Percentiles rank a stretch among this genome's conserved stretches.
These are phyloP conservation scores for Amphipoea oculea DNA, from an alignment of 2,888 invertebrate species.

Conservation along the genomic window DNA sequence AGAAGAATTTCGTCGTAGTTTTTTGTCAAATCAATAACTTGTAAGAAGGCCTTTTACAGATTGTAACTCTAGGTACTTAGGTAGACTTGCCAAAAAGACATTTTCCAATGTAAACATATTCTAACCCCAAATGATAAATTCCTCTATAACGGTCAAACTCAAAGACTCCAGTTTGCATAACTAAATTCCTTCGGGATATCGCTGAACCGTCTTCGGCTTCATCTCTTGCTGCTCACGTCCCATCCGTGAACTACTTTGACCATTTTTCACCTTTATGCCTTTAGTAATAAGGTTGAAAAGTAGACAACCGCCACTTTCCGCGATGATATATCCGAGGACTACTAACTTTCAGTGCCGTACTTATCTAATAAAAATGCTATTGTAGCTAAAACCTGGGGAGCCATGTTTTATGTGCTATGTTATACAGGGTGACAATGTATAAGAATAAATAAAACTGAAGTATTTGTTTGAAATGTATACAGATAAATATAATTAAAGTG, in stretches of 20 bases:
- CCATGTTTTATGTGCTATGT: slow-evolving; percentile 21
- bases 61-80: not conserved
- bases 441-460: too few relatives aligned
- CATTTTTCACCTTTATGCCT: slow-evolving; percentile 10
- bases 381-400: slow-evolving; percentile 27
- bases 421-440: not conserved
- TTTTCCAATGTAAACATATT: not conserved
- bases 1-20: not conserved
- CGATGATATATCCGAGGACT: not conserved
- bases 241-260: slow-evolving; percentile 2
- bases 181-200: slow-evolving; percentile 40
- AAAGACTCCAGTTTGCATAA: slow-evolving; percentile 44
- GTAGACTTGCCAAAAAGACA: not conserved
- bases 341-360: slow-evolving; percentile 41
- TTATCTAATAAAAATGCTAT: slow-evolving; percentile 57
- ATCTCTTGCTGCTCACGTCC: slow-evolving; percentile 39
- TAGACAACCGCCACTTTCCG: not conserved
- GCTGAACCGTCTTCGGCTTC: slow-evolving; percentile 20
- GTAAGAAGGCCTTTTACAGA: not conserved
- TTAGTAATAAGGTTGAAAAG: slow-evolving; percentile 9
- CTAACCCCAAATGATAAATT: slow-evolving; percentile 16
- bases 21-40: not conserved
- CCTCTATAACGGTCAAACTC: slow-evolving; percentile 25
- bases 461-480: too few relatives aligned
- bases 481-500: too few relatives aligned